Conservation (phyloP, 2,797 vertebrate genomes). For the Myoxocephalus aenaeus region DNA sequence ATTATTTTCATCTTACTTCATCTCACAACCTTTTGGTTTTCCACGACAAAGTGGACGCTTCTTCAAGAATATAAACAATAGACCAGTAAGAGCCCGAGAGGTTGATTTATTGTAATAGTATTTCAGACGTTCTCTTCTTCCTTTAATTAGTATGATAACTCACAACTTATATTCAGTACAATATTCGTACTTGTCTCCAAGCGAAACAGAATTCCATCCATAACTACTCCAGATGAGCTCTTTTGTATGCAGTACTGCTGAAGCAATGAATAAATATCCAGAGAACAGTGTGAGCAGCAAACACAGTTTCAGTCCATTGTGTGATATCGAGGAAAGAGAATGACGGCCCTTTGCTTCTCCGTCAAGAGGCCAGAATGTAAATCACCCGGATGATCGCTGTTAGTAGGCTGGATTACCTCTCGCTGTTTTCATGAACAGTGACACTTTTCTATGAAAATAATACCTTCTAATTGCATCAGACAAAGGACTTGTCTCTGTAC, state of each 20-base stretch:
- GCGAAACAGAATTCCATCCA: background rate
- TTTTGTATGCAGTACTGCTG: constrained; percentile 33
- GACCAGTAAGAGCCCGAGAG: background rate
- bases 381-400: constrained; percentile 52
- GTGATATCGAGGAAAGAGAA: constrained; percentile 52
- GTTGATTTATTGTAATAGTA: constrained; percentile 16
- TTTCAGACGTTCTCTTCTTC: constrained; percentile 5
- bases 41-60: background rate
- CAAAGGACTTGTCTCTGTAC: too few species aligned
- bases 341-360: constrained; percentile 27
- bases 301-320: constrained; percentile 39
- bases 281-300: constrained; percentile 22
- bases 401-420: background rate
- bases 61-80: constrained; percentile 16
- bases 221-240: constrained; percentile 18
- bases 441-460: constrained; percentile 1
- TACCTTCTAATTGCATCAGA: too few species aligned
- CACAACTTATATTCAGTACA: constrained; percentile 9
- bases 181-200: background rate
- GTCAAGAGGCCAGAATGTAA: constrained; percentile 51
- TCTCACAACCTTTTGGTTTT: background rate
- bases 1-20: constrained; percentile 18
- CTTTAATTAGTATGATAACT: constrained; percentile 27
- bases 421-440: background rate
- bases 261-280: constrained; percentile 43